Evolutionary conservation across 2,888 invertebrate genomes (phyloP), one percentile per base, ranked within the genome.

Genomic region (Peribatodes rhomboidaria): DNA sequence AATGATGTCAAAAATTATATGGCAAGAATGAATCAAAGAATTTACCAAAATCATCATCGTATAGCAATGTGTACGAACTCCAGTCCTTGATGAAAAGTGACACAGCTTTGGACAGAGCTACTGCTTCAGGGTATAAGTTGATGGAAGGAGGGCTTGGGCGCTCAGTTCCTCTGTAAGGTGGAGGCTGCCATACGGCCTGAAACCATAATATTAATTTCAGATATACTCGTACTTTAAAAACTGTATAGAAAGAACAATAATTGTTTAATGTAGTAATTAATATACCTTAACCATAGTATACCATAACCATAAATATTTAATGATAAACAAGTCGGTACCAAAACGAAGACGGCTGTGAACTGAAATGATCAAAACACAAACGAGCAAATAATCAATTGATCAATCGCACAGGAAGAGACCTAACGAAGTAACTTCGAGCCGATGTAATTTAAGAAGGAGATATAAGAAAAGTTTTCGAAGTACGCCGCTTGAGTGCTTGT

Each of bases 121-220:
- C 92, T 0, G 96, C 95, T 82, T 97, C 96, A 0, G 98, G 98
- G 81, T 95, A 96, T 61, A 98, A 87, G 86, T 97, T 98, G 77
- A 97, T 83, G 10, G 88, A 81, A 0, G 89, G 88, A 1, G 88
- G 87, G 35, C 68, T 77, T 0, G 83, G 81, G 18, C 74, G 78
- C 52, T 83, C 73, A 6, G 81, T 56, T 0, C 88, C 87, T 46
- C 92, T 79, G 0, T 82, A 68, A 0, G 84, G 84, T 0, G 92
- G 88, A 0, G 90, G 89, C 1, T 86, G 81, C 92, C 92, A 92
- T 20, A 86, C 75, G 39, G 89, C 89, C 92, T 92, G 74, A 9
- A 76, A 80, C 1, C n/a, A 16, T 2, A 41, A 33, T 27, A 14
- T 16, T 13, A 18, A 20, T 8, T 20, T 41, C 4, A 16, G 16